Base-by-base conservation (phyloP, 2,113 vertebrate species). In the Polypterus bichir region DNA sequence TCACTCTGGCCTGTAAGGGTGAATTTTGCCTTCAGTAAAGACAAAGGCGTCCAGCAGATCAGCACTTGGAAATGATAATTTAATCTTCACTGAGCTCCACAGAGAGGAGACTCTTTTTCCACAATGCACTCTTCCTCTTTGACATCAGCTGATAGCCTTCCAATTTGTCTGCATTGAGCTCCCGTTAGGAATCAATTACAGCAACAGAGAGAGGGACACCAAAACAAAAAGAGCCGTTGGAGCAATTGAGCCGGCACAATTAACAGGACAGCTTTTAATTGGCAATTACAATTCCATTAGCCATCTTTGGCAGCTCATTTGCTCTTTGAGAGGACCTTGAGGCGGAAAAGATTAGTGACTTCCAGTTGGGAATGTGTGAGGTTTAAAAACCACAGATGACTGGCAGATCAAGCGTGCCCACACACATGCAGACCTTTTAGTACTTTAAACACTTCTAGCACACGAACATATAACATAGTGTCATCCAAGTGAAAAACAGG, bases 201-300 rank as follows among this genome's bases (percentile, higher is more conserved):
- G 46, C 46, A 47, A 52, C 63, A 66, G 49, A 59, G 55, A 47
- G 2, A 3, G 3, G 61, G 63, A 59, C 67, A 4, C 49, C 46
- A 5, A 52, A 52, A 52, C 51, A 52, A 52, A 52, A 52, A 52
- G 51, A 52, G 51, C 3, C 10, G 51, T 10, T 52, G 51, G 51
- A 74, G 74, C 59, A 63, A 74, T 71, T 66, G 55, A 68, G 64
- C 57, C 70, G 61, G 70, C 53, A 70, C 74, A 74, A 76, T 80
- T 78, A 80, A 71, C 68, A 62, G 77, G 70, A 72, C 67, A 70
- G 73, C 62, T 75, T 79, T 78, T 77, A 82, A 82, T 79, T 78
- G 78, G 64, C 74, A 76, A 77, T 80, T 79, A 73, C 71, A 71
- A 66, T 77, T 73, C 74, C 77, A 77, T 77, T 78, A 74, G 54